Base-by-base conservation (phyloP, 2,797 vertebrate genomes). In the Oreortyx pictus region DNA sequence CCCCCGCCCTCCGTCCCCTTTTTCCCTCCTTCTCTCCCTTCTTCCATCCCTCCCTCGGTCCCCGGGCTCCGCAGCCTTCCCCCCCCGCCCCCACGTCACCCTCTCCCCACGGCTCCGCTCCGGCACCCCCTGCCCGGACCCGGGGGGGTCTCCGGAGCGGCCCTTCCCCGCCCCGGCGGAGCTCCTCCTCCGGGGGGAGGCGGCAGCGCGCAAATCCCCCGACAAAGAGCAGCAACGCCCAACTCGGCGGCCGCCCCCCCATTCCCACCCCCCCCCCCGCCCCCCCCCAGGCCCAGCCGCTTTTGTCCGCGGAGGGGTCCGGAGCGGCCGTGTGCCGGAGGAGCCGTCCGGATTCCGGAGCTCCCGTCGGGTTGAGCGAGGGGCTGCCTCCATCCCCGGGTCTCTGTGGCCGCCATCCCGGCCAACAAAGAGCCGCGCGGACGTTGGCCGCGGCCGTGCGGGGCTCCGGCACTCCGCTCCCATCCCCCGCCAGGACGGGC, bases 191-290 rank as follows among this genome's bases (percentile, higher is more conserved):
- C 82, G 82, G 82, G 83, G 68, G 77, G 77, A 57, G 52, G 85
- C 54, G 87, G 89, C 88, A 83, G 80, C 27, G 29, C n/a, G 86
- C 95, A 94, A 95, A 95, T 96, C 96, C 96, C 97, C 92, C 95
- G 97, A 97, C 96, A 97, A 97, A 97, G 97, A 94, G 84, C 89
- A 91, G 96, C 93, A 89, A 95, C 96, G 96, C 97, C 97, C 95
- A 70, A 94, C 72, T 79, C 86, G 82, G 75, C 82, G 91, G 88
- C 96, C 86, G 95, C 93, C 92, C 91, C 86, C 37, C 37, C 37
- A 10, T 37, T 37, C 37, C 37, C 37, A 94, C 95, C 88, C 37
- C 37, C 94, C 95, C 88, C 78, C 46, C 18, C 78, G 4, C 10
- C 39, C 39, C 39, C 39, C 12, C 39, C 39, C 39, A 39, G 39